Evolutionary conservation across 2,113 vertebrate species (phyloP), one percentile per base, ranked within the genome.

Genomic region (Hyla sarda): DNA sequence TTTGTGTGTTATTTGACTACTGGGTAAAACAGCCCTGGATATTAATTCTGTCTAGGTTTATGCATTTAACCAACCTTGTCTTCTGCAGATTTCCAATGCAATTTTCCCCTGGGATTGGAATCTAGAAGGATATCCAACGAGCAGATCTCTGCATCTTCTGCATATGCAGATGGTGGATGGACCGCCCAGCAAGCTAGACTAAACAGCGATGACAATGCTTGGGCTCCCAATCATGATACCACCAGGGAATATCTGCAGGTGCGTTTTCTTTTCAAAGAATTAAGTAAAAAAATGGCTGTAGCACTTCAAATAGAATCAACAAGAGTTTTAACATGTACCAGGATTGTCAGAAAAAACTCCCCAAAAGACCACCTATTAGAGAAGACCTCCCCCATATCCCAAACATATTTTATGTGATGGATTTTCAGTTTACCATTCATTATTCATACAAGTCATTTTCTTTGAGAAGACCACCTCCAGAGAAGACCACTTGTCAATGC

Each of bases 211-310:
- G 95, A 98, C 93, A 99, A 99, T 0, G 98, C 94, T 41, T 99
- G 98, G 98, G 98, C 98, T 1, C 98, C 98, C 78, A 95, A 94
- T 19, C 94, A 97, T 52, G 98, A 99, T 92, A 98, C 93, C 93
- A 97, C 94, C 94, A 97, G 93, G 89, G 98, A 99, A 80, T 99
- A 95, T 90, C 96, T 99, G 76, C 98, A 99, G 97, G 98, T 99
- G 91, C 7, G 16, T 37, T 65, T 25, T 9, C 17, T 60, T 80
- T 34, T 45, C 58, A 54, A 11, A 34, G 17, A 30, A 7, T 3
- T 16, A 58, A 79, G 52, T 58, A 78, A 56, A 25, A 28, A n/a
- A n/a, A n/a, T n/a, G 9, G 14, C 23, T 76, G 9, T 75, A 11
- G 1, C 12, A 13, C 23, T 48, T 2, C 5, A 23, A 65, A 65